A percentile compares a stretch with the other conserved stretches of the same genome.
These are phyloP conservation scores for Hanleya hanleyi DNA, from an alignment of 2,888 invertebrate species.

Conservation along the genomic window DNA sequence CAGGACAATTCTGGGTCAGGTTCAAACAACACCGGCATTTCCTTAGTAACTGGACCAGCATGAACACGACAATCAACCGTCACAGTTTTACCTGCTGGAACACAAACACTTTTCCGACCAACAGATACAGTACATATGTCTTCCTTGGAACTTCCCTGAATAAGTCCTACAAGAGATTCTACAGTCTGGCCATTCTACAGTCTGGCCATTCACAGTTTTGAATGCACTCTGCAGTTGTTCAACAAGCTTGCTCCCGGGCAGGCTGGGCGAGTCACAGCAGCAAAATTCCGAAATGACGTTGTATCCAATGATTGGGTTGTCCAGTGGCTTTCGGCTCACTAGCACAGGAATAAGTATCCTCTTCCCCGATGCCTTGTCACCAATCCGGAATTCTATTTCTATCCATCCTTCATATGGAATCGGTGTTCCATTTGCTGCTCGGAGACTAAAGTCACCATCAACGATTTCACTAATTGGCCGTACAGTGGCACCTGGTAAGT, in stretches of 20 bases:
- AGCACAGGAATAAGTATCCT: neutral
- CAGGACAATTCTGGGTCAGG: neutral
- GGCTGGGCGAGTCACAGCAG: neutral
- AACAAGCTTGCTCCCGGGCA: neutral
- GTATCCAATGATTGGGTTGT: neutral
- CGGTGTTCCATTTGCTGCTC: neutral
- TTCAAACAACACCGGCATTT: neutral
- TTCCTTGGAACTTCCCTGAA: neutral
- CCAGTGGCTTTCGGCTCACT: neutral
- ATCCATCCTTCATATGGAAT: slow-evolving; percentile 8
- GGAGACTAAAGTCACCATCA: neutral
- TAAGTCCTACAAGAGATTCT: neutral
- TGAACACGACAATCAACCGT: neutral
- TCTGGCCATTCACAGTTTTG: neutral
- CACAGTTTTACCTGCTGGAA: neutral
- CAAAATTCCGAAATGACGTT: neutral
- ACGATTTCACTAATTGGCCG: neutral
- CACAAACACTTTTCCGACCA: neutral
- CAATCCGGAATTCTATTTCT: neutral
- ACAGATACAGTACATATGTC: neutral
- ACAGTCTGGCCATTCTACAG: no score
- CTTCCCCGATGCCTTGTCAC: neutral
- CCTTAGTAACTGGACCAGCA: neutral
- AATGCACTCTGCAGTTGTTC: neutral
- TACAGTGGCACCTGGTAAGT: neutral